Base-by-base conservation (phyloP, 2,888 invertebrate genomes). In the Chymomyza procnemis region DNA sequence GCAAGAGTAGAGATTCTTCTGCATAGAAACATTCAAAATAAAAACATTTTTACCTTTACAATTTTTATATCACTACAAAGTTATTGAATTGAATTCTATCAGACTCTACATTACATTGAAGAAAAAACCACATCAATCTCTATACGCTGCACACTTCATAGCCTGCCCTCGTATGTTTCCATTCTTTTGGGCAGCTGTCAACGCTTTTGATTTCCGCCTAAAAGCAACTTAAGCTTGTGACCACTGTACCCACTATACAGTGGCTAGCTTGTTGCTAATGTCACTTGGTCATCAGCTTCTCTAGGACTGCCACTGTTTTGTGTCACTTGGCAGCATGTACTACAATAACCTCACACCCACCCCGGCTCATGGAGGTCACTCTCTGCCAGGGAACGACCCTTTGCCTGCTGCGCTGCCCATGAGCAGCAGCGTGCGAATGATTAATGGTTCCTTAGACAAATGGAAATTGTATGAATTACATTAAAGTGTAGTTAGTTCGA, bases 391-490 rank as follows among this genome's bases (percentile, higher is more conserved):
- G n/a, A 12, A 18, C 34, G 57, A 26, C 30, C 46, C 46, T 47
- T 47, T 22, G 30, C 21, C n/a, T 54, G 34, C 21, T 16, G 34
- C 41, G 79, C 67, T 75, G 66, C 58, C 61, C 69, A 71, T 85
- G 82, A 66, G 73, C 87, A 86, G 81, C 85, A 73, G 79, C 79
- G 84, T 88, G 82, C 78, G 81, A 89, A 90, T 90, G 89, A 90
- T 90, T 90, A 90, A 90, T 90, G 90, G 85, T 82, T 80, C 86
- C 76, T 86, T 81, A 89, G 90, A 90, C 90, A 90, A 90, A 90
- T 90, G 88, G 89, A 90, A 90, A 90, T 90, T 88, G 88, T 88
- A 88, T 87, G 88, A 88, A 89, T 89, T 89, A 88, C 88, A 89
- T 89, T 88, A 88, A 88, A 89, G 88, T 88, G 85, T 88, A 82